Evolutionary conservation across 2,113 vertebrate genomes (phyloP).

Genomic region (Sminthopsis crassicaudata): DNA sequence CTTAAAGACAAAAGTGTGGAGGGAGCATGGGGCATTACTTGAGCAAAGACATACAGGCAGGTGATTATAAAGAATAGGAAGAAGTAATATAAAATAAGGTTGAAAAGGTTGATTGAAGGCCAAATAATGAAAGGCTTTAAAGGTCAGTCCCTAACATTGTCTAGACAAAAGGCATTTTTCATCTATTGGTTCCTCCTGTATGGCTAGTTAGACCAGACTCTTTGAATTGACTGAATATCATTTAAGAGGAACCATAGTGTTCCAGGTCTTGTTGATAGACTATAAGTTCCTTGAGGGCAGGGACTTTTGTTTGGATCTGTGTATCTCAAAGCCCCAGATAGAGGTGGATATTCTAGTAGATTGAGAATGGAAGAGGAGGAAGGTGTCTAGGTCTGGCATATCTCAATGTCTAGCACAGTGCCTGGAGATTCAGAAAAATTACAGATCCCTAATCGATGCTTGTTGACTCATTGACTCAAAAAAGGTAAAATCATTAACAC

Average conservation of each 20-base stretch:
- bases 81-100: neutral
- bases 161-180: neutral
- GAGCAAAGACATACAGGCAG: neutral
- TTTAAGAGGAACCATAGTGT: neutral
- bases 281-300: neutral
- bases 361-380: too few species aligned
- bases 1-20: neutral
- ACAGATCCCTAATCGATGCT: neutral
- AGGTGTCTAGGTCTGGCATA: neutral
- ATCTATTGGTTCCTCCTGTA: neutral
- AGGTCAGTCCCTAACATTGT: neutral
- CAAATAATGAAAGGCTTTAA: neutral
- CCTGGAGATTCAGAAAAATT: neutral
- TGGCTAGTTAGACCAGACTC: neutral
- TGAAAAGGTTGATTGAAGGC: neutral
- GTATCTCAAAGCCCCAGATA: neutral
- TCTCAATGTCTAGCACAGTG: neutral
- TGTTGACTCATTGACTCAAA: neutral
- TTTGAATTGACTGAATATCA: neutral
- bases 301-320: neutral
- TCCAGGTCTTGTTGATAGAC: neutral
- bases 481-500: constrained; percentile 38
- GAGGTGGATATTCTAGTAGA: too few species aligned
- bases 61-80: neutral
- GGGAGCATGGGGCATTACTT: neutral